Evolutionary conservation across 2,113 vertebrate species (phyloP).

Genomic region (Platichthys stellatus): DNA sequence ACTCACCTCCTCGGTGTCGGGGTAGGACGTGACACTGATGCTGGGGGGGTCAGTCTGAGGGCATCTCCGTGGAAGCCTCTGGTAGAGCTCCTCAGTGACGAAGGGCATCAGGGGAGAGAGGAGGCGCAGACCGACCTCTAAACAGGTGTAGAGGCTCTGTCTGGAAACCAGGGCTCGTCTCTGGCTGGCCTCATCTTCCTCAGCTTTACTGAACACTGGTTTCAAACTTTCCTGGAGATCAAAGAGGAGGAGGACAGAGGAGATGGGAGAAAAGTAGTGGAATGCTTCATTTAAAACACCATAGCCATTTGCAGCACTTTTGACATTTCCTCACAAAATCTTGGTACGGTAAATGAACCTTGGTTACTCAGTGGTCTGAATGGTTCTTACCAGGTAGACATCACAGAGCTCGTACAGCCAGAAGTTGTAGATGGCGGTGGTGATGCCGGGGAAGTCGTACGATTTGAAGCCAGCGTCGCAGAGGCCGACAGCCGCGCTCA

Average conservation of each 20-base stretch:
- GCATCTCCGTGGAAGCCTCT: constrained; percentile 85
- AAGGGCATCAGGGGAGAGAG: constrained; percentile 92
- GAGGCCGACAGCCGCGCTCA: constrained; percentile 83
- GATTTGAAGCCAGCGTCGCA: constrained; percentile 84
- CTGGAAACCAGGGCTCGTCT: constrained; percentile 77
- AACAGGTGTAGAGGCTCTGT: constrained; percentile 89
- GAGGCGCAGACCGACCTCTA: constrained; percentile 88
- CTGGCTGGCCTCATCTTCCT: constrained; percentile 66
- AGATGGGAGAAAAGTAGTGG: no score
- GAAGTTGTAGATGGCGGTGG: constrained; percentile 91
- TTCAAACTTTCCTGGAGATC: constrained; percentile 88
- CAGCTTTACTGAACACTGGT: constrained; percentile 83
- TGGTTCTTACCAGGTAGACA: constrained; percentile 86
- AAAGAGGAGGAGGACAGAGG: background rate
- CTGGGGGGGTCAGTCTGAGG: constrained; percentile 80
- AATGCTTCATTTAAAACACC: background rate
- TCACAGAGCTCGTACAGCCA: constrained; percentile 96
- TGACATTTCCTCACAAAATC: background rate
- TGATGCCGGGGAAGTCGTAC: constrained; percentile 89
- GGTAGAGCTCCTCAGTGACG: constrained; percentile 90
- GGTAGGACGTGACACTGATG: constrained; percentile 86
- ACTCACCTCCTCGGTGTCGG: constrained; percentile 83
- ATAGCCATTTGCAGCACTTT: background rate
- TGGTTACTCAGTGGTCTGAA: background rate
- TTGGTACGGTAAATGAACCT: background rate